A percentile compares a stretch with the other conserved stretches of the same genome.
phyloP scores from a whole-genome alignment of 2,113 vertebrate genomes.

The Vanacampus margaritifer region DNA sequence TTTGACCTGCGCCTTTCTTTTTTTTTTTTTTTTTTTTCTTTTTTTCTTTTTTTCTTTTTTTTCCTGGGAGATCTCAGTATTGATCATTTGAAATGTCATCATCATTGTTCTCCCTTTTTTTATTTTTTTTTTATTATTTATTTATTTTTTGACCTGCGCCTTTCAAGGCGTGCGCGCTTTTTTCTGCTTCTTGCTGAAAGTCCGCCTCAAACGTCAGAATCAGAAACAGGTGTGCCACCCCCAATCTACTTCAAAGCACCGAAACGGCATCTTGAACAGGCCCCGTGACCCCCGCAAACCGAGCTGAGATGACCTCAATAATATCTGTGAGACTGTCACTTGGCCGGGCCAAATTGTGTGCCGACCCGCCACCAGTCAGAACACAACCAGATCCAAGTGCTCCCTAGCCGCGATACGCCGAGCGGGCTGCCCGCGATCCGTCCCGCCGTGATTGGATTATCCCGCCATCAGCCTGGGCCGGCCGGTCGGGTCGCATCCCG shows the following conservation, averaged over 20 bases:
- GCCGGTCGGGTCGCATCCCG: conserved; percentile 32
- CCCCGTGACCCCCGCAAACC: background rate
- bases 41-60: too few relatives aligned
- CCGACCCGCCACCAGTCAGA: background rate
- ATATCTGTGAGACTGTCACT: background rate
- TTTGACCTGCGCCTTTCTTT: background rate
- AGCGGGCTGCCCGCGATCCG: conserved; percentile 53
- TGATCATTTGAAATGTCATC: too few relatives aligned
- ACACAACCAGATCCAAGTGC: conserved; percentile 13
- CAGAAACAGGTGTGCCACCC: too few relatives aligned
- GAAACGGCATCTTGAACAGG: background rate
- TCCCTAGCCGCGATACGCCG: conserved; percentile 3
- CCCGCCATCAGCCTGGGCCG: conserved; percentile 45
- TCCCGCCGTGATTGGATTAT: conserved; percentile 63
- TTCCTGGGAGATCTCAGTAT: too few relatives aligned
- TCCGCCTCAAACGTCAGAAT: too few relatives aligned
- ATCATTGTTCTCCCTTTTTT: too few relatives aligned
- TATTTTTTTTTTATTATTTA: too few relatives aligned
- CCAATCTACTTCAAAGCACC: background rate
- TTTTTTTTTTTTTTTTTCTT: too few relatives aligned
- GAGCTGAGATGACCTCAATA: background rate
- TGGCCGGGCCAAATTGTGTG: background rate
- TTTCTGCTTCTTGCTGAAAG: background rate
- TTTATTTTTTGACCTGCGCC: background rate
- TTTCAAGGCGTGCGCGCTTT: background rate